Base-by-base conservation (phyloP, 2,888 invertebrate genomes). In the Calliphora vomitoria region DNA sequence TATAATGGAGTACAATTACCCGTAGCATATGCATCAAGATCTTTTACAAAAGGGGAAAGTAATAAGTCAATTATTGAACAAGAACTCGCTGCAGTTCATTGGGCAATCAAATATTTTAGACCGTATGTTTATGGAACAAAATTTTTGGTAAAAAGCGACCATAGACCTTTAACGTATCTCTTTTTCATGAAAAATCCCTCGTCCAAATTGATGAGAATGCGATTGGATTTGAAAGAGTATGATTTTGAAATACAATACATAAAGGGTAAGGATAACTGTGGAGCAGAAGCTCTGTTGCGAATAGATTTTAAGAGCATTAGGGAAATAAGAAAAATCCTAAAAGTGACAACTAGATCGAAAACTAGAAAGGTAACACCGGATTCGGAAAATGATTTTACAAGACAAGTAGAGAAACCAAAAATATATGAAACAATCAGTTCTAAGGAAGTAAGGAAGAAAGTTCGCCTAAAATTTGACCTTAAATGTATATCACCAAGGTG, bases 21-120 rank as follows among this genome's bases (percentile, higher is more conserved):
- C 25, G 62, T 89, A 8, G 74, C 87, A 47, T 89, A 84, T 72
- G 86, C 87, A 25, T 89, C 89, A 53, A 85, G 82, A 87, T 31
- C 86, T 8, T 89, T 90, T 47, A 90, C 89, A 31, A 89, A 89
- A 79, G 89, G 88, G 13, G 89, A 90, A 83, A 82, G 15, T 3
- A 89, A 90, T 50, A 90, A 90, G 74, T 82, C 88, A 4, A 90
- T 88, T 10, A 90, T 89, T 10, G 89, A 91, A 62, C 89, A 90
- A 47, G 90, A 90, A 71, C 62, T 90, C 10, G 69, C 90, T 60
- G 90, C 90, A 0, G 86, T 89, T 31, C 87, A 89, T 71, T 89
- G 83, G 86, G 88, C 90, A 31, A 89, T 90, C 8, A 90, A 79
- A 38, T 38, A 38, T 38, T 38, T 35, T 75, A 89, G 90, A 90